A percentile compares a stretch with the other conserved stretches of the same genome.
These are phyloP conservation scores for Pionites leucogaster DNA, from an alignment of 2,113 vertebrate species.

Conservation along the genomic window DNA sequence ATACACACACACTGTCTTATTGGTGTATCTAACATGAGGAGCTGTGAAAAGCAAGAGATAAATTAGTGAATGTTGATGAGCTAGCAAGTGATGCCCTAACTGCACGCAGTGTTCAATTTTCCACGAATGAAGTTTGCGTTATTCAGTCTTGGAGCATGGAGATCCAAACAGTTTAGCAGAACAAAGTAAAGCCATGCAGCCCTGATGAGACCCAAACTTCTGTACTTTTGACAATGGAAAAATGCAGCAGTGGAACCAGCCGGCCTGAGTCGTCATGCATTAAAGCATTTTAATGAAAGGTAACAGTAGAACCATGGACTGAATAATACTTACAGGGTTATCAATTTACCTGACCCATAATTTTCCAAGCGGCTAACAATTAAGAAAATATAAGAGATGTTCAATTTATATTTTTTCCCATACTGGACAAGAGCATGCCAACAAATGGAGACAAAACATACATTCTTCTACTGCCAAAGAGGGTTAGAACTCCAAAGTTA, in stretches of 20 bases:
- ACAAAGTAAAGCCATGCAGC: constrained; percentile 73
- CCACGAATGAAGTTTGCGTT: constrained; percentile 38
- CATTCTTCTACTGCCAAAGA: constrained; percentile 2
- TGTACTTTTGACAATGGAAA: constrained; percentile 42
- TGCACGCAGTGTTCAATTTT: not conserved
- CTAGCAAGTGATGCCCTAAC: constrained; percentile 35
- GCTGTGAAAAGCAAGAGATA: constrained; percentile 37
- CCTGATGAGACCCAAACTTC: constrained; percentile 30
- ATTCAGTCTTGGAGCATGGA: constrained; percentile 48
- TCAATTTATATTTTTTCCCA: constrained; percentile 71
- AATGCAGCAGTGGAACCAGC: constrained; percentile 50
- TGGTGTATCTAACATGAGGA: constrained; percentile 32
- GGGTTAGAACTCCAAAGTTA: not conserved
- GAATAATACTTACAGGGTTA: constrained; percentile 79
- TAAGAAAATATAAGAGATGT: constrained; percentile 82
- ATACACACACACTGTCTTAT: not conserved
- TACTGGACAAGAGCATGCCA: constrained; percentile 56
- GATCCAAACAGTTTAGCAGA: constrained; percentile 49
- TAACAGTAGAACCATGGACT: constrained; percentile 52
- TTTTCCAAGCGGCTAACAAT: constrained; percentile 83
- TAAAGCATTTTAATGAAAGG: constrained; percentile 65
- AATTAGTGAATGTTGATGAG: constrained; percentile 53
- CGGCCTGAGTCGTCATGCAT: constrained; percentile 70
- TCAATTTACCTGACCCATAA: constrained; percentile 81
- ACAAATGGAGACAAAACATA: constrained; percentile 62